Percentiles rank a stretch among this genome's conserved stretches.
Conservation (phyloP, 2,113 vertebrate species). For the Xiphorhynchus elegans region DNA sequence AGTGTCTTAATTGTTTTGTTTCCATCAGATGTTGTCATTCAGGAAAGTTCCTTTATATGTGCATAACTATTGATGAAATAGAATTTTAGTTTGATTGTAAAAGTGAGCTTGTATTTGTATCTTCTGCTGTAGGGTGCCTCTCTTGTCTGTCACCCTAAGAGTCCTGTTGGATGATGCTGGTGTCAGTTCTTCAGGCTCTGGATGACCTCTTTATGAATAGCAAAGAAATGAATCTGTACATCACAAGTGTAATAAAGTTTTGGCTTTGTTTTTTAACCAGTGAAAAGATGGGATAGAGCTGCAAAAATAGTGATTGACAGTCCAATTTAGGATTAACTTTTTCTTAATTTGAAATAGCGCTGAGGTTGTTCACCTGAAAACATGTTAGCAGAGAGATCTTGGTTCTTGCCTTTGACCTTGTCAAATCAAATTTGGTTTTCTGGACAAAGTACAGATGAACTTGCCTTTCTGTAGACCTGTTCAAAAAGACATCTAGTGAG, state of each 20-base stretch:
- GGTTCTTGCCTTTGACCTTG: neutral
- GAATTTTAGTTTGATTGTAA: neutral
- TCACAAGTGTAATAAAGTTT: neutral
- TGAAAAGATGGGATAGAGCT: neutral
- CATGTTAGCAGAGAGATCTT: neutral
- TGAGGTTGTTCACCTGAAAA: neutral
- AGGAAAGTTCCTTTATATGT: neutral
- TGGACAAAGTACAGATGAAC: neutral
- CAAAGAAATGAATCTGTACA: neutral
- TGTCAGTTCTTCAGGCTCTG: neutral
- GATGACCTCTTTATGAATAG: neutral
- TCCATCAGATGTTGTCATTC: neutral
- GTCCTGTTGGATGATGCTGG: neutral
- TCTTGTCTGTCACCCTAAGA: neutral
- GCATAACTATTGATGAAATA: neutral
- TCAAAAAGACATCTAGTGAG: neutral
- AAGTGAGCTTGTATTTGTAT: neutral
- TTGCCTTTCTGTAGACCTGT: neutral
- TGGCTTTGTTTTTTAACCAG: neutral
- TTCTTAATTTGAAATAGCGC: neutral
- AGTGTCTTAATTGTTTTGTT: neutral
- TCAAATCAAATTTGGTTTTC: neutral
- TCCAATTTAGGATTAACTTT: neutral
- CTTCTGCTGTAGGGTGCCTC: neutral
- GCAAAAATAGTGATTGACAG: neutral